phyloP scores from a whole-genome alignment of 2,797 vertebrate genomes.

The Gephyroberyx darwinii region DNA sequence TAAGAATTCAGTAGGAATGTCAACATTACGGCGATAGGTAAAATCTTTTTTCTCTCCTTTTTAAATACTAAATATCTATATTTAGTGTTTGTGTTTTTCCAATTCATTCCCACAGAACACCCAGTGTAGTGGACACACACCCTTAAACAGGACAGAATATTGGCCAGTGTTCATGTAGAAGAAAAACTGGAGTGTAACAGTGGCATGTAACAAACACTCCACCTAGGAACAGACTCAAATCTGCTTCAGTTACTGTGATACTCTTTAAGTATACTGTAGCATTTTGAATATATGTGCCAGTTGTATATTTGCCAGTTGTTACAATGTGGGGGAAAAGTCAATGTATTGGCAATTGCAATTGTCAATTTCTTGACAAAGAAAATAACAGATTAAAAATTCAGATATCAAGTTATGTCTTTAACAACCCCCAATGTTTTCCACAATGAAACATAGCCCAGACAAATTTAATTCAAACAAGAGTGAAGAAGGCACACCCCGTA shows the following conservation, averaged over 20 bases:
- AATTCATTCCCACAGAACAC: neutral
- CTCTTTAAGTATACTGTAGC: neutral
- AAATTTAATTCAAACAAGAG: conserved; percentile 20
- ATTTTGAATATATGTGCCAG: conserved; percentile 4
- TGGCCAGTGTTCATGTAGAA: neutral
- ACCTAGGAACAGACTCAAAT: neutral
- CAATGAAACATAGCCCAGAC: conserved; percentile 17
- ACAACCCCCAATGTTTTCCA: conserved; percentile 7
- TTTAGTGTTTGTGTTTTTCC: conserved; percentile 13
- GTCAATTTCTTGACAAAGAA: conserved; percentile 20
- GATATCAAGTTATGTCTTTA: conserved; percentile 17
- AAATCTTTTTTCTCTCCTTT: conserved; percentile 7
- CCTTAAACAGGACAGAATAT: neutral
- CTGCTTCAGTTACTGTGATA: neutral
- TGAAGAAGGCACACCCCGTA: conserved; percentile 64
- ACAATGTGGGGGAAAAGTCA: neutral
- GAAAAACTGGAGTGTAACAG: conserved; percentile 4
- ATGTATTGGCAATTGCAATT: neutral
- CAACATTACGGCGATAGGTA: neutral
- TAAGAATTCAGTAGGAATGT: conserved; percentile 47
- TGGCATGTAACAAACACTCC: conserved; percentile 22
- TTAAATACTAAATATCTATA: conserved; percentile 27
- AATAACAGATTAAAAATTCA: conserved; percentile 25
- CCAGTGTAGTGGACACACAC: neutral
- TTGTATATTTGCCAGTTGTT: neutral